Percentiles rank a stretch among this genome's conserved stretches.
phyloP scores from a whole-genome alignment of 2,113 vertebrate species.

The Semicossyphus pulcher region DNA sequence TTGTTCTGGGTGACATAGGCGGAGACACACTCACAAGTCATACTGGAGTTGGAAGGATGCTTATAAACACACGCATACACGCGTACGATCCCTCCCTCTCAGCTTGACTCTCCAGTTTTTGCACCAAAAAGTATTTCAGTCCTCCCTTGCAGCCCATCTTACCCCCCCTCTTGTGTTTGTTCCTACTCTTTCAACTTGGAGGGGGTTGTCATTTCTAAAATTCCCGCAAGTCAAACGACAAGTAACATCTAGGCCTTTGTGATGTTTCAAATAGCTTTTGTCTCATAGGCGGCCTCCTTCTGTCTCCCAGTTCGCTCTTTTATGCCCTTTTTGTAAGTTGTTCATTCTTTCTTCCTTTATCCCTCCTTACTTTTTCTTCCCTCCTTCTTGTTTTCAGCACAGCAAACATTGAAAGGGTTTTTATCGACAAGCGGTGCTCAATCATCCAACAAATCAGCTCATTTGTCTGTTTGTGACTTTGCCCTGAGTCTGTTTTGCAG shows the following conservation, averaged over 20 bases:
- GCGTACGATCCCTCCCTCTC: conserved; percentile 18
- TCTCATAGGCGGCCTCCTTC: conserved; percentile 52
- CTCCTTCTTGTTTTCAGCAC: conserved; percentile 25
- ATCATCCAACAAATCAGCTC: conserved; percentile 71
- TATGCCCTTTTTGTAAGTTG: conserved; percentile 5
- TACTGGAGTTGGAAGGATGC: conserved; percentile 29
- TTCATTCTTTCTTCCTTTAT: conserved; percentile 11
- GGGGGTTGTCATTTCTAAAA: conserved; percentile 62
- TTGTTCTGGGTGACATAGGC: conserved; percentile 65
- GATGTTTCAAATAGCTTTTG: conserved; percentile 56
- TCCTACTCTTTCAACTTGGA: conserved; percentile 66
- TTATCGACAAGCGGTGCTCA: conserved; percentile 66
- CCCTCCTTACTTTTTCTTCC: not conserved
- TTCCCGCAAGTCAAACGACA: conserved; percentile 71
- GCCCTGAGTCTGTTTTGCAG: conserved; percentile 50
- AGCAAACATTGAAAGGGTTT: conserved; percentile 61
- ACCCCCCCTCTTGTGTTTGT: conserved; percentile 62
- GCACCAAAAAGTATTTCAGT: conserved; percentile 57
- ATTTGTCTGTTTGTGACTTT: conserved; percentile 74
- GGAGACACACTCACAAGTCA: conserved; percentile 48
- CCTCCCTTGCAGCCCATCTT: conserved; percentile 44
- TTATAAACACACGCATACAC: conserved; percentile 46
- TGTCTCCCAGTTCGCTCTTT: conserved; percentile 30
- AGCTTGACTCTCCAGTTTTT: conserved; percentile 47
- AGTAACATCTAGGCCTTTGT: conserved; percentile 61